Conservation (phyloP, 2,113 vertebrate genomes). For the Brachyhypopomus occidentalis region DNA sequence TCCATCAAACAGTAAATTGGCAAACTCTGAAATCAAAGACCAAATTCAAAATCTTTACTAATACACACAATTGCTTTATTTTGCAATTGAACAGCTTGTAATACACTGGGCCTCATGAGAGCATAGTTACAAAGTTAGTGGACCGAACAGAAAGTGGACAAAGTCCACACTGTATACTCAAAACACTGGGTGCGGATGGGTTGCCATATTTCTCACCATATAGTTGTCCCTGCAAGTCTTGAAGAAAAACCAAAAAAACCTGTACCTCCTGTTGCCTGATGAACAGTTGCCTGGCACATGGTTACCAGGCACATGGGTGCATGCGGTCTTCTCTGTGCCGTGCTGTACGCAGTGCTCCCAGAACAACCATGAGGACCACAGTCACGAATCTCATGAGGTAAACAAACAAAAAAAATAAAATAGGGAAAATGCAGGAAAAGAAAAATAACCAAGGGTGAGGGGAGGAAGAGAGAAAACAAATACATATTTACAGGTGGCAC, state of each 20-base stretch:
- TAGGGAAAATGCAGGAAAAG: constrained; percentile 49
- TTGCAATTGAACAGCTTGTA: constrained; percentile 41
- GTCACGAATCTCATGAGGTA: constrained; percentile 46
- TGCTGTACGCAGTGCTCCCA: constrained; percentile 2
- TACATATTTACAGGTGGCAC: constrained; percentile 32
- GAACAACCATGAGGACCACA: constrained; percentile 17
- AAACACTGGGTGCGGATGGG: neutral
- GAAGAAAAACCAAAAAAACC: neutral
- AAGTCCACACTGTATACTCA: neutral
- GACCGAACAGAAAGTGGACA: constrained; percentile 10
- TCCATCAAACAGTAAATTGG: neutral
- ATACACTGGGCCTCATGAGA: constrained; percentile 44
- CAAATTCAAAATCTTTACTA: constrained; percentile 5
- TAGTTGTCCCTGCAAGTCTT: neutral
- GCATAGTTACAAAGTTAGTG: constrained; percentile 37
- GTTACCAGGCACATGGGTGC: too few species aligned
- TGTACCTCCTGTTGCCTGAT: neutral
- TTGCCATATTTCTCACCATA: neutral
- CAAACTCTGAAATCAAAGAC: neutral
- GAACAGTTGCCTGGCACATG: neutral
- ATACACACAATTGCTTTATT: constrained; percentile 66
- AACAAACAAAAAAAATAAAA: neutral
- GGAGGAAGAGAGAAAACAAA: constrained; percentile 21
- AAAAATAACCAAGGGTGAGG: neutral
- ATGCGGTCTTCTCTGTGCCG: neutral